Percentiles rank a stretch among this genome's conserved stretches.
These are phyloP conservation scores for Chondrosia reniformis DNA, from an alignment of 37 sponge, comb jelly and placozoan genomes.

Conservation along the genomic window DNA sequence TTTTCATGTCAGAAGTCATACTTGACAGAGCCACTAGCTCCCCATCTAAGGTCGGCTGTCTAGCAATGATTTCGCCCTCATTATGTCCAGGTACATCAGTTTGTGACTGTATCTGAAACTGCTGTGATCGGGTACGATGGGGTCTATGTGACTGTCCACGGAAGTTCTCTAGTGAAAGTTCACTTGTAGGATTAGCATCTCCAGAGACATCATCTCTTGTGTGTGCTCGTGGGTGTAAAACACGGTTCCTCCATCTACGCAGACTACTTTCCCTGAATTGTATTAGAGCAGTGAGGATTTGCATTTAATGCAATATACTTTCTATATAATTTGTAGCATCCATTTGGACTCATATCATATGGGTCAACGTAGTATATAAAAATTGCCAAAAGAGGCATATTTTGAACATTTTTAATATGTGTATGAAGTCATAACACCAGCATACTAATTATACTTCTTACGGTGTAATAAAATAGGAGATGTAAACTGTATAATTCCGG, in stretches of 20 bases:
- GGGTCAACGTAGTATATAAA: too few species aligned
- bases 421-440: too few species aligned
- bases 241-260: conserved; percentile 3
- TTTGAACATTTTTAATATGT: too few species aligned
- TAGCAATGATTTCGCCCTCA: not conserved
- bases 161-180: too few species aligned
- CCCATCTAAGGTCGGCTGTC: not conserved
- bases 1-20: not conserved
- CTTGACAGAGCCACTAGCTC: not conserved
- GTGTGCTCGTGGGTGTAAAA: not conserved
- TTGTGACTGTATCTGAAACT: not conserved
- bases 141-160: too few species aligned
- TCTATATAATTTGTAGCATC: too few species aligned
- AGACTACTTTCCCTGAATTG: not conserved
- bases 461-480: too few species aligned
- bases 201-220: not conserved
- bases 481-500: too few species aligned
- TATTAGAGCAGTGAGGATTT: not conserved
- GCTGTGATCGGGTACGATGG: not conserved
- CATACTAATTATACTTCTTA: too few species aligned
- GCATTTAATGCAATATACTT: not conserved
- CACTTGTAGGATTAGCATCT: not conserved
- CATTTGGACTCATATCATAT: too few species aligned
- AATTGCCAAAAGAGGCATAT: too few species aligned
- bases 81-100: not conserved